Percentiles rank a stretch among this genome's conserved stretches.
phyloP scores from a whole-genome alignment of 2,797 vertebrate genomes.

The Manis crassicaudata region DNA sequence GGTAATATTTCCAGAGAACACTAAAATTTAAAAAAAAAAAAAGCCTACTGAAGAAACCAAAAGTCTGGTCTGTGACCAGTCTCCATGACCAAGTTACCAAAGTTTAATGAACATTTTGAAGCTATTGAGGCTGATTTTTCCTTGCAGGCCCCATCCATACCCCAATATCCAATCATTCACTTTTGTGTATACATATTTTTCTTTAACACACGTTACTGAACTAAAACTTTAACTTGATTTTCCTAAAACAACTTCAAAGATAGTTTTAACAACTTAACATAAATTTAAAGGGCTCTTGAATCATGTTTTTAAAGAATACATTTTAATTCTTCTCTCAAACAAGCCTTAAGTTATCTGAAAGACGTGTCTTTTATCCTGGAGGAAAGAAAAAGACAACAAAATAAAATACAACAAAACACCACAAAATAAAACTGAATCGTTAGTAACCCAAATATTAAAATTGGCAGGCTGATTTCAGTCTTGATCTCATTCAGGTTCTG shows the following conservation, averaged over 20 bases:
- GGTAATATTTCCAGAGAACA: background rate
- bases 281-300: background rate
- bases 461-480: conserved; percentile 20
- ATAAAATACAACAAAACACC: background rate
- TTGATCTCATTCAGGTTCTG: conserved; percentile 57
- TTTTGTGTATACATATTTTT: background rate
- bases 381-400: background rate
- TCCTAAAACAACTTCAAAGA: conserved; percentile 2
- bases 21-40: background rate
- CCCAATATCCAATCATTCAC: background rate
- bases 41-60: background rate
- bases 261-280: background rate
- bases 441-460: background rate
- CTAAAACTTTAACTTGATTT: background rate
- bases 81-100: background rate
- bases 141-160: background rate
- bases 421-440: background rate
- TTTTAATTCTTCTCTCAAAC: background rate
- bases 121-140: background rate
- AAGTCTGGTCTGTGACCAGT: background rate
- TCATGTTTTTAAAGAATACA: background rate
- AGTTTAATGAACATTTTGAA: background rate
- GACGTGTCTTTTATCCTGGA: background rate
- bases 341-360: background rate
- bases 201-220: background rate